Conservation (phyloP, 2,113 vertebrate genomes). For the Solea solea region DNA sequence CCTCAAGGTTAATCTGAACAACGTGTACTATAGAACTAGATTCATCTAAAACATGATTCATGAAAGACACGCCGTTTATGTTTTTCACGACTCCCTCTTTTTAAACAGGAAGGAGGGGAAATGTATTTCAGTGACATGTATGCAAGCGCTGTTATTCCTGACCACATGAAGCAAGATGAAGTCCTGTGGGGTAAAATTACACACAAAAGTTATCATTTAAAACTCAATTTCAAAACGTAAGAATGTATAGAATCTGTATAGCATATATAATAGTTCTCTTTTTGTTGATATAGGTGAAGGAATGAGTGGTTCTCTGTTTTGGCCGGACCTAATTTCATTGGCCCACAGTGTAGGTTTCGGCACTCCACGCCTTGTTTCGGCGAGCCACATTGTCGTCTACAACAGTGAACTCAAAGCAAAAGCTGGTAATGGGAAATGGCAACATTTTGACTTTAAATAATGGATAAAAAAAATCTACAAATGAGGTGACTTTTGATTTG, state of each 20-base stretch:
- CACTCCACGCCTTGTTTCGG: constrained; percentile 70
- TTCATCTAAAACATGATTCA: background rate
- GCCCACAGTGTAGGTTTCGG: constrained; percentile 74
- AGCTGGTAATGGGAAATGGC: constrained; percentile 60
- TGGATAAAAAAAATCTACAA: background rate
- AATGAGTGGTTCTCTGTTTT: constrained; percentile 77
- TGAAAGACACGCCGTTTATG: background rate
- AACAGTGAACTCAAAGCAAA: constrained; percentile 74
- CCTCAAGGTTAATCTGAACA: constrained; percentile 68
- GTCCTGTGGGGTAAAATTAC: constrained; percentile 74
- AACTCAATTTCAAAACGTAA: background rate
- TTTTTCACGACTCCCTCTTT: too few species aligned
- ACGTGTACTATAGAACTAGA: background rate
- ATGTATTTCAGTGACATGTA: constrained; percentile 83
- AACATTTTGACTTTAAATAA: background rate
- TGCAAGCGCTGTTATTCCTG: constrained; percentile 73
- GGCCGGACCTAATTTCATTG: constrained; percentile 72
- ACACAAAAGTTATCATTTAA: background rate
- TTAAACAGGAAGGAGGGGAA: constrained; percentile 76
- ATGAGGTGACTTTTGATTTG: background rate
- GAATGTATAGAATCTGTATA: background rate
- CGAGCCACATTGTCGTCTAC: constrained; percentile 68
- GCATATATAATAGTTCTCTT: background rate
- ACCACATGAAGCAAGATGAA: constrained; percentile 75
- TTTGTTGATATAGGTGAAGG: constrained; percentile 73